phyloP scores from a whole-genome alignment of 2,888 invertebrate genomes.

The Chymomyza caudatula region DNA sequence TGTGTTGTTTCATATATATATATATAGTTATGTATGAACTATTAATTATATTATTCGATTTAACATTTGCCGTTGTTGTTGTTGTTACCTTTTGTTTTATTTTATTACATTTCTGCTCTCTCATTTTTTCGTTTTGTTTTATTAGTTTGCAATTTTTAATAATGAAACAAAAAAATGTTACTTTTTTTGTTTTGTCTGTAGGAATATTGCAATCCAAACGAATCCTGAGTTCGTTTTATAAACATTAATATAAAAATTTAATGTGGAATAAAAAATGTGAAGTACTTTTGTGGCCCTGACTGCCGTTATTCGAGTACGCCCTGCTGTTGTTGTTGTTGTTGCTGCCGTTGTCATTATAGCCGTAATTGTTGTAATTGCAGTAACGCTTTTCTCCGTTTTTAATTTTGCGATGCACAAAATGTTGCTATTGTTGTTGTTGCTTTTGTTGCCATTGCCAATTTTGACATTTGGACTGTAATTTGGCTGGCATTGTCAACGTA shows the following conservation, averaged over 20 bases:
- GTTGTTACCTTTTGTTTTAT: constrained; percentile 16
- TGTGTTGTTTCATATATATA: constrained; percentile 9
- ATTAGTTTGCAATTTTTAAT: constrained; percentile 14
- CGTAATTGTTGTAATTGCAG: constrained; percentile 9
- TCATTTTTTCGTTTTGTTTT: constrained; percentile 8
- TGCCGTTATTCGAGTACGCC: not conserved
- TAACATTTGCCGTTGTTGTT: not conserved
- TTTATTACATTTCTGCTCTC: constrained; percentile 22
- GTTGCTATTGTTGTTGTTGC: constrained; percentile 24
- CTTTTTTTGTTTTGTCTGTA: constrained; percentile 36
- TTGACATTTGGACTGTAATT: constrained; percentile 1
- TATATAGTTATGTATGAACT: not conserved
- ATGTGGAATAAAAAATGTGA: constrained; percentile 49
- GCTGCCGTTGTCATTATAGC: constrained; percentile 5
- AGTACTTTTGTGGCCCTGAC: constrained; percentile 28
- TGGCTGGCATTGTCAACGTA: constrained; percentile 73
- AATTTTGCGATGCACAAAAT: constrained; percentile 3
- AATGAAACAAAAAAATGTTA: constrained; percentile 37
- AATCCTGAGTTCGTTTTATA: constrained; percentile 50
- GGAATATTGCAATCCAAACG: constrained; percentile 50
- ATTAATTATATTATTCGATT: not conserved
- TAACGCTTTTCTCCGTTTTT: not conserved
- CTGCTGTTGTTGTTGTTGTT: constrained; percentile 8
- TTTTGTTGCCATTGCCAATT: not conserved
- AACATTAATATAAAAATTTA: constrained; percentile 55